These are phyloP conservation scores for Tinamus guttatus DNA, from an alignment of 2,113 vertebrate genomes.

Conservation along the genomic window DNA sequence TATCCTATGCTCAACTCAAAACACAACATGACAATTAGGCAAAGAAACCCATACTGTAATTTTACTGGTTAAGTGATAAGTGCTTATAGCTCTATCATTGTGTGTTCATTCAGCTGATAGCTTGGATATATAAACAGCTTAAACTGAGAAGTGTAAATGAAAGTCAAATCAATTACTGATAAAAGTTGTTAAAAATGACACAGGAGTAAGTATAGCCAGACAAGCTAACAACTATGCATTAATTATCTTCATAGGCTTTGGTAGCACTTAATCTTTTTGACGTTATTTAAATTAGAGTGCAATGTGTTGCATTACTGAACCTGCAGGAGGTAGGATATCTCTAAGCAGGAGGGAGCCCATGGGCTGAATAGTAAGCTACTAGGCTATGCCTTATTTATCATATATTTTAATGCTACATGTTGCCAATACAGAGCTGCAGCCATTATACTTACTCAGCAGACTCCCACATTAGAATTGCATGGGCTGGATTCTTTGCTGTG, in stretches of 20 bases:
- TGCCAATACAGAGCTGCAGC: not conserved
- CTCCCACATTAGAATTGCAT: not conserved
- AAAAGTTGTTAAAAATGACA: constrained; percentile 10
- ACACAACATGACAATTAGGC: not conserved
- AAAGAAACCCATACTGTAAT: not conserved
- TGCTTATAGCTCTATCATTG: not conserved
- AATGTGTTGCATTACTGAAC: not conserved
- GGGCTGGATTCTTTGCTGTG: not conserved
- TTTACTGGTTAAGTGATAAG: not conserved
- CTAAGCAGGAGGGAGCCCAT: not conserved
- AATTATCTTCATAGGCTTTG: not conserved
- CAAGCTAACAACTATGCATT: not conserved
- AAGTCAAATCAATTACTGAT: not conserved
- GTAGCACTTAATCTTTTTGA: constrained; percentile 2
- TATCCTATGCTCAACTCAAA: not conserved
- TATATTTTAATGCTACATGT: not conserved
- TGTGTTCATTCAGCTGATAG: not conserved
- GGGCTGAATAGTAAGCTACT: not conserved
- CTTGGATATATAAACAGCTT: not conserved
- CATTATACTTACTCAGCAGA: not conserved
- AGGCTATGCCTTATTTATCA: not conserved
- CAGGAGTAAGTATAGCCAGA: not conserved
- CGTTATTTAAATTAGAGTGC: not conserved
- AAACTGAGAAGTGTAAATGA: not conserved
- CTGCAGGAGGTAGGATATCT: not conserved